phyloP scores from a whole-genome alignment of 2,113 vertebrate species.

The Bettongia penicillata region DNA sequence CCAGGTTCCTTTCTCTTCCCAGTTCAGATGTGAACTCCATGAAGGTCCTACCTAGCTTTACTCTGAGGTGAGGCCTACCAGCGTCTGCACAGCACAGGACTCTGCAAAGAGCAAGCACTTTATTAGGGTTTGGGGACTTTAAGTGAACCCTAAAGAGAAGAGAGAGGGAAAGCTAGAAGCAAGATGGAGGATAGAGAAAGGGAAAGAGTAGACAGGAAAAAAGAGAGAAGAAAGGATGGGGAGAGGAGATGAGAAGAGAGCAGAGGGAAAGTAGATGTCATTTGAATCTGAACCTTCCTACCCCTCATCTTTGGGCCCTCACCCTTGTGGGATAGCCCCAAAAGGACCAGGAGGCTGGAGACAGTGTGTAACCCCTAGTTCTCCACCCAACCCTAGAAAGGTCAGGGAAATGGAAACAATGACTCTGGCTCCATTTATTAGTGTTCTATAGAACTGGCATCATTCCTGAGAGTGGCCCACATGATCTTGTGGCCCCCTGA shows the following conservation, averaged over 20 bases:
- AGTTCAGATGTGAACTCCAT: too few relatives aligned
- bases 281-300: accelerated
- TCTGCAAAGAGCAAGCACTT: too few relatives aligned
- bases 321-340: too few relatives aligned
- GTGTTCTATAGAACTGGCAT: neutral
- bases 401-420: neutral
- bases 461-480: neutral
- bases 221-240: neutral
- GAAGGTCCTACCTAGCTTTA: neutral
- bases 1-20: neutral
- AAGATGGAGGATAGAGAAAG: neutral
- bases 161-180: too few relatives aligned
- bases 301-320: neutral
- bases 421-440: neutral
- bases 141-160: too few relatives aligned
- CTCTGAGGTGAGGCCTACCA: neutral
- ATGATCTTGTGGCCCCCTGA: neutral
- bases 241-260: neutral
- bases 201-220: neutral
- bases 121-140: too few relatives aligned
- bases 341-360: neutral
- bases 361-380: accelerated
- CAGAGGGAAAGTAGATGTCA: too few relatives aligned
- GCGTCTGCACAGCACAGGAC: too few relatives aligned
- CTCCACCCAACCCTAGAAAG: neutral